Base-by-base conservation (phyloP, 2,888 invertebrate species). In the Trichogramma evanescens region DNA sequence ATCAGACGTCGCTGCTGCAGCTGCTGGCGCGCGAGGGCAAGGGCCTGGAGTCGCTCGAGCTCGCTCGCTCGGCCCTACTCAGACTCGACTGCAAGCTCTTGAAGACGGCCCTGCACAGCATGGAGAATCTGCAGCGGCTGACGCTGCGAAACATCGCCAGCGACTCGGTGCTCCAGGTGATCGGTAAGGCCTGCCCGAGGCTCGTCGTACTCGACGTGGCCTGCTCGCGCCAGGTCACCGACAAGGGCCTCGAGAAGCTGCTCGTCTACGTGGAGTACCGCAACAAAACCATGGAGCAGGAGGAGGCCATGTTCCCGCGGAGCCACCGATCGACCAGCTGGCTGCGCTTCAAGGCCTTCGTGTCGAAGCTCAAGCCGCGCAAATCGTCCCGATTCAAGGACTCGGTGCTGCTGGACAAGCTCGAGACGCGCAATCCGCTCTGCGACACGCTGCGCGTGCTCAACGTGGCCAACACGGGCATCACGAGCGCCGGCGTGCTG, bases 131-230 rank as follows among this genome's bases (percentile, higher is more conserved):
- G 39, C 65, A 73, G 49, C 73, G 72, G 54, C 66, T 80, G 53
- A 76, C 75, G 3, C 66, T 80, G n/a, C 72, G 76, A 3, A 79
- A 80, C 66, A 79, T 80, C 52, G 79, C 79, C 7, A 75, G 69
- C 51, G 79, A 80, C 53, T 68, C 74, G 0, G 74, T 78, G 4
- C 70, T 80, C 5, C 75, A 76, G 60, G 74, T 76, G 0, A 70
- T 80, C 4, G 80, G 80, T 5, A 73, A 72, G 58, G 70, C 78
- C 1, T 80, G 80, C 58, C 74, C 77, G 3, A 75, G 74, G 53
- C 68, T 80, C 26, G 69, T 73, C 6, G 62, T 74, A 42, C 69
- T 80, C 9, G 80, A 80, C 58, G 76, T 80, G 3, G 76, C 78
- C 43, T 75, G 76, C 63, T 80, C 79, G 5, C 72, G 76, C 53